A percentile compares a stretch with the other conserved stretches of the same genome.
Evolutionary conservation across 2,888 invertebrate genomes (phyloP).

Genomic region (Corythucha ciliata): DNA sequence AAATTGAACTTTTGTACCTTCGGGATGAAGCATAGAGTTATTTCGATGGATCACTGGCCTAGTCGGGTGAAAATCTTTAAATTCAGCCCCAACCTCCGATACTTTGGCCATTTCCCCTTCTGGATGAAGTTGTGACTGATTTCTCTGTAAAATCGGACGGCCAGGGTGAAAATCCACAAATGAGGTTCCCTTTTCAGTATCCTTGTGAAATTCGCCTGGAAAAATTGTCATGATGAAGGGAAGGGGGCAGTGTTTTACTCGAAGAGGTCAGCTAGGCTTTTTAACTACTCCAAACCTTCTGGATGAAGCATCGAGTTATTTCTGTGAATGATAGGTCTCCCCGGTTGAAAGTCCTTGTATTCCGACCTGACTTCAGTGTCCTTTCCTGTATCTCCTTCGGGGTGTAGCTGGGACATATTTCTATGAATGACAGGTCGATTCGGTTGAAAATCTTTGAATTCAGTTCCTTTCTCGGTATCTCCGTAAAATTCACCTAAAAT

Average conservation of each 20-base stretch:
- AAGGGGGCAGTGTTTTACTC: no score
- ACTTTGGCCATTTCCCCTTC: slow-evolving; percentile 28
- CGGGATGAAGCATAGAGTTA: slow-evolving; percentile 26
- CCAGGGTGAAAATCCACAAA: slow-evolving; percentile 30
- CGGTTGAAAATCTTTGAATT: slow-evolving; percentile 26
- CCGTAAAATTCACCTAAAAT: slow-evolving; percentile 23
- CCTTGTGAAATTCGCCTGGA: slow-evolving; percentile 13
- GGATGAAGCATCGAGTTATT: slow-evolving; percentile 25
- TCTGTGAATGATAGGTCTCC: slow-evolving; percentile 24
- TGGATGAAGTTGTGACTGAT: slow-evolving; percentile 25
- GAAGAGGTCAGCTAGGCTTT: no score
- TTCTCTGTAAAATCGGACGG: slow-evolving; percentile 24
- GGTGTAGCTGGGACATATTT: slow-evolving; percentile 27
- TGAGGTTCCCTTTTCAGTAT: slow-evolving; percentile 15
- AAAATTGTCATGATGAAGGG: no score
- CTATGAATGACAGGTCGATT: slow-evolving; percentile 26
- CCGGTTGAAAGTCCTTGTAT: slow-evolving; percentile 30
- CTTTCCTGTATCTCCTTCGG: slow-evolving; percentile 27
- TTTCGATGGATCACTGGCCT: slow-evolving; percentile 27
- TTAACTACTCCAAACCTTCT: no score
- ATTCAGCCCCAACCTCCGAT: slow-evolving; percentile 25
- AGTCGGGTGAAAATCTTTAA: slow-evolving; percentile 30
- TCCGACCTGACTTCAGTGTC: slow-evolving; percentile 23
- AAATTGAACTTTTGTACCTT: no score
- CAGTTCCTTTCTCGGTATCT: slow-evolving; percentile 24